Base-by-base conservation (phyloP, 2,888 invertebrate genomes). In the Eristalis intricaria region DNA sequence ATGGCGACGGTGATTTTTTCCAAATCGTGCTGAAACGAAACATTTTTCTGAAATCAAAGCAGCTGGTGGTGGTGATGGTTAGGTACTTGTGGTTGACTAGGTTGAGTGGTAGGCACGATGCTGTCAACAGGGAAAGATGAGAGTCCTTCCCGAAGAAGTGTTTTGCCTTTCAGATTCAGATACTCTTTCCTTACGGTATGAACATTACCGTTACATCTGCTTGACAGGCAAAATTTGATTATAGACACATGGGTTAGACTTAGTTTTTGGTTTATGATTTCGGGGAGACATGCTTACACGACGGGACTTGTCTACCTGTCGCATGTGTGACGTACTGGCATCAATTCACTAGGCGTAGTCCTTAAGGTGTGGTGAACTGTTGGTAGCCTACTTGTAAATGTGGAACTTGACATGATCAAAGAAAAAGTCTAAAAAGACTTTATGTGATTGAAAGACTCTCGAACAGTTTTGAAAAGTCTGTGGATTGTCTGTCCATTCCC, bases 1-100 rank as follows among this genome's bases (percentile, higher is more conserved):
- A 40, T 22, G 22, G 29, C 60, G 38, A 61, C 32, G 4, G 61
- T 64, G 8, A 32, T 75, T 71, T 63, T 61, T 69, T 43, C 69
- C 7, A 84, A 84, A 77, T 84, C 84, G 84, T 84, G 86, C 79
- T 73, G 79, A 73, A 87, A 79, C 43, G 69, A 75, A 81, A 60
- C 32, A 64, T 66, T 65, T 76, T 78, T 83, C 40, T 35, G 56
- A 75, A 76, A 71, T 71, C 50, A 29, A 78, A 74, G 77, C 82
- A 82, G 82, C 82, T 83, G 82, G 65, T 63, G 71, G 56, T 80
- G 70, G 32, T 84, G 66, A 64, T 65, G n/a, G n/a, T n/a, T n/a
- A n/a, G n/a, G n/a, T 69, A 43, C 23, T n/a, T 65, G 29, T 70
- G 70, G 40, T 19, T 32, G 40, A 69, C 29, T 32, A 69, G 75